phyloP scores from a whole-genome alignment of 2,888 invertebrate species.

The Synergus japonicus region DNA sequence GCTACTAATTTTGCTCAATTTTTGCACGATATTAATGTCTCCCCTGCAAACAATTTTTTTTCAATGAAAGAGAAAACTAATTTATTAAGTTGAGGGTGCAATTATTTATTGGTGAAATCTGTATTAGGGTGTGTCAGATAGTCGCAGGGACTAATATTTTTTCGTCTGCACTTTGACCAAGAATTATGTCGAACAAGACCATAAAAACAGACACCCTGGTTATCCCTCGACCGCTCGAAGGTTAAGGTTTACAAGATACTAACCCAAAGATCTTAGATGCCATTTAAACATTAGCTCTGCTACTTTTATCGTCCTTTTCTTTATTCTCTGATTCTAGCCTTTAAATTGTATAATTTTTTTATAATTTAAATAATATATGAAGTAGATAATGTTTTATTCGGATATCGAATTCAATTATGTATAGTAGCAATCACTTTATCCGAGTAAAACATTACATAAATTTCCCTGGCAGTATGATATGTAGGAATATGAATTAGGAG shows the following conservation, averaged over 20 bases:
- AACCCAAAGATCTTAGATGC: background rate
- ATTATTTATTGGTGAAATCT: constrained; percentile 4
- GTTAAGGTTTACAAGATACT: background rate
- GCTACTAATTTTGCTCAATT: no score
- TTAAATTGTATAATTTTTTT: background rate
- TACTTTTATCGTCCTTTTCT: background rate
- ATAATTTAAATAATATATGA: no score
- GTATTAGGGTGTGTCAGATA: background rate
- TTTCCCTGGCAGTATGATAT: background rate
- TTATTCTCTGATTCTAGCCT: background rate
- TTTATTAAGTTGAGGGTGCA: background rate
- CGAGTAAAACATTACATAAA: background rate
- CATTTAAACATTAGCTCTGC: background rate
- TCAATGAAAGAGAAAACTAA: background rate
- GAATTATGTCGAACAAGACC: background rate
- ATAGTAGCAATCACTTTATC: background rate
- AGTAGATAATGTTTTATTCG: no score
- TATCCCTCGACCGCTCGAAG: background rate
- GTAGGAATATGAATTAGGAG: constrained; percentile 12
- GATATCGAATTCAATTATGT: background rate
- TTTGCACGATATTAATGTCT: background rate
- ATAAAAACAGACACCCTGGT: background rate
- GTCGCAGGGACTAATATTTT: background rate
- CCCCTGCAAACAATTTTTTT: background rate
- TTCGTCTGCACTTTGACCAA: background rate